phyloP scores from a whole-genome alignment of 2,888 invertebrate species.

The Acleris laterana region DNA sequence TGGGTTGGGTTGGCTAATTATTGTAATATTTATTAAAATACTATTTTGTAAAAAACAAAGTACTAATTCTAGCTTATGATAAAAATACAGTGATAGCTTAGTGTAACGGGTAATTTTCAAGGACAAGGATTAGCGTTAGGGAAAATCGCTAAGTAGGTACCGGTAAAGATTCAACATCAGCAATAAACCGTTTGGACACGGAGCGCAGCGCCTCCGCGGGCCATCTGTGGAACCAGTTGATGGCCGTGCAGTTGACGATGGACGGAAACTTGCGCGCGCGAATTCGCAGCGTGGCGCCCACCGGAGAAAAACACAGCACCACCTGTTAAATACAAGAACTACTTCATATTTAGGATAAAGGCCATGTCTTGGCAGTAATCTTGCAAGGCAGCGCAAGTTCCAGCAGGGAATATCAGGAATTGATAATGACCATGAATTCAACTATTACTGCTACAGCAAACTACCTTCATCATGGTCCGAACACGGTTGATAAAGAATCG shows the following conservation, averaged over 20 bases:
- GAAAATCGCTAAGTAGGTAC: slow-evolving; percentile 62
- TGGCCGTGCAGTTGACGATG: slow-evolving; percentile 95
- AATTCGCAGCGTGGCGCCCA: slow-evolving; percentile 94
- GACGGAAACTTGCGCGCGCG: slow-evolving; percentile 97
- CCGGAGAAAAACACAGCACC: slow-evolving; percentile 97
- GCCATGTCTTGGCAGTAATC: too few relatives aligned
- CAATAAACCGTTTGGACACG: slow-evolving; percentile 92
- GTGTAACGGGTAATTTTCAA: too few relatives aligned
- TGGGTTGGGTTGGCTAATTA: neutral
- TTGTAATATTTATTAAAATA: too few relatives aligned
- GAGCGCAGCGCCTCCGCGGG: slow-evolving; percentile 95
- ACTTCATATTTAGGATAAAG: too few relatives aligned
- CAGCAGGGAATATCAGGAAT: too few relatives aligned
- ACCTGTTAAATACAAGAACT: slow-evolving; percentile 67
- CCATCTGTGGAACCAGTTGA: slow-evolving; percentile 99
- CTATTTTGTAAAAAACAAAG: too few relatives aligned
- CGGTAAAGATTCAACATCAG: slow-evolving; percentile 90
- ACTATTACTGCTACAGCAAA: neutral
- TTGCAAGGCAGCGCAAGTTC: too few relatives aligned
- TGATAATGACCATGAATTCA: too few relatives aligned
- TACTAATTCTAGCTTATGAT: too few relatives aligned
- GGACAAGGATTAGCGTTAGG: too few relatives aligned
- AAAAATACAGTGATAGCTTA: too few relatives aligned
- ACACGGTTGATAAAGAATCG: slow-evolving; percentile 96
- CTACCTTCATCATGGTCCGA: slow-evolving; percentile 87